Conservation (phyloP, 2,888 invertebrate genomes). For the Habroteleia sp. region DNA sequence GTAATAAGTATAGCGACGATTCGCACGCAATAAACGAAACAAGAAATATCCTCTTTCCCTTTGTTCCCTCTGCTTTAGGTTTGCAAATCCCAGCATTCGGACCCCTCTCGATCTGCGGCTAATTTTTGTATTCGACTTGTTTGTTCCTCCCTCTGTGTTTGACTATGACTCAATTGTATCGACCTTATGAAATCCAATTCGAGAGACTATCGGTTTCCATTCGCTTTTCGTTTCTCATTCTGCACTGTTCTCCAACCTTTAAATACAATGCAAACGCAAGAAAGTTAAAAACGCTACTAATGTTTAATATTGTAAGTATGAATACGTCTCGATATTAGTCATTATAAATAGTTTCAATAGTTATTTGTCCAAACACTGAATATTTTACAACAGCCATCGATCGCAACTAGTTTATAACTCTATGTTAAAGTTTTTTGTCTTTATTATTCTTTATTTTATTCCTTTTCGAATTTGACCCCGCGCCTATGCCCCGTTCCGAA, state of each 20-base stretch:
- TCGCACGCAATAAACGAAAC: constrained; percentile 69
- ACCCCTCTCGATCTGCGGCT: constrained; percentile 44
- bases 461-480: constrained; percentile 34
- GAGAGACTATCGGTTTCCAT: constrained; percentile 6
- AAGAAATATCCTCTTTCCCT: constrained; percentile 10
- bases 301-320: constrained; percentile 73
- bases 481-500: constrained; percentile 9
- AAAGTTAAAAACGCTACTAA: constrained; percentile 75
- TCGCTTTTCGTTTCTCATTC: constrained; percentile 53
- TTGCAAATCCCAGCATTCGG: constrained; percentile 2
- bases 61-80: no score
- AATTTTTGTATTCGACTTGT: constrained; percentile 41
- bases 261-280: constrained; percentile 73
- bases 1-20: constrained; percentile 74
- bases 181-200: constrained; percentile 14
- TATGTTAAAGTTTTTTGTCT: constrained; percentile 70
- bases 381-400: constrained; percentile 80
- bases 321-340: constrained; percentile 73
- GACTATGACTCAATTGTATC: constrained; percentile 17
- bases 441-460: constrained; percentile 41
- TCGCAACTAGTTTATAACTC: constrained; percentile 76
- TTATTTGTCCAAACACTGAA: constrained; percentile 79
- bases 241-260: constrained; percentile 50
- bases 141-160: constrained; percentile 18
- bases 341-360: constrained; percentile 77